A percentile compares a stretch with the other conserved stretches of the same genome.
phyloP scores from a whole-genome alignment of 1,140 invertebrate species.

The Drosophila busckii region DNA sequence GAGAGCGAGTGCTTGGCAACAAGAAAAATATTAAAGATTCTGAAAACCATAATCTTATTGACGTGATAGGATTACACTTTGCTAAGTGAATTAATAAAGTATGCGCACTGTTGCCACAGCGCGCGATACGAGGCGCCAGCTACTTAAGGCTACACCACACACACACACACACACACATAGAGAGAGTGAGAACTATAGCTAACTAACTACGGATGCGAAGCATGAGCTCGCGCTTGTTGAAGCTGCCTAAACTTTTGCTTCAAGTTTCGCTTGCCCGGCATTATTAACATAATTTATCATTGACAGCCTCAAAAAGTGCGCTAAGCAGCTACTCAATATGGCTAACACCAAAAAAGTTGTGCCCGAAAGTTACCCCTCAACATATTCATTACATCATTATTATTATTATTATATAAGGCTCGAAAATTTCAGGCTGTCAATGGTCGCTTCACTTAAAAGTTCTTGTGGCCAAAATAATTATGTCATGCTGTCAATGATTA shows the following conservation, averaged over 20 bases:
- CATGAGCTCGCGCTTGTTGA: not conserved
- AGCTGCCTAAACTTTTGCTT: slow-evolving; percentile 50
- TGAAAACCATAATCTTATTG: slow-evolving; percentile 78
- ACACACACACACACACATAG: slow-evolving; percentile 70
- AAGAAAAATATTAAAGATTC: slow-evolving; percentile 74
- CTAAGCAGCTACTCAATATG: slow-evolving; percentile 55
- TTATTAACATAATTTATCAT: slow-evolving; percentile 77
- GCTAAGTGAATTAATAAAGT: slow-evolving; percentile 78
- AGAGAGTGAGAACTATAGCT: too few species aligned
- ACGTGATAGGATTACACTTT: slow-evolving; percentile 78
- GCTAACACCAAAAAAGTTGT: slow-evolving; percentile 55
- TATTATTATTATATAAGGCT: slow-evolving; percentile 25
- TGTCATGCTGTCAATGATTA: slow-evolving; percentile 57
- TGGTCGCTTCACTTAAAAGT: slow-evolving; percentile 42
- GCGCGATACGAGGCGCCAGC: slow-evolving; percentile 29
- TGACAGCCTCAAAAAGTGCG: slow-evolving; percentile 56
- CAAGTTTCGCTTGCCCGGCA: slow-evolving; percentile 59
- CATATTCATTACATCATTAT: slow-evolving; percentile 71
- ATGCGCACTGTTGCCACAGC: slow-evolving; percentile 27
- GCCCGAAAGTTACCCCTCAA: slow-evolving; percentile 19
- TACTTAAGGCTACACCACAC: slow-evolving; percentile 61
- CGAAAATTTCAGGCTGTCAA: slow-evolving; percentile 38
- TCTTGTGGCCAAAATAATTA: slow-evolving; percentile 54
- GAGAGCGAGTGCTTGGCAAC: slow-evolving; percentile 8
- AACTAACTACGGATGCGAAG: too few species aligned